phyloP scores from a whole-genome alignment of 1,140 invertebrate genomes.

The Mactra quadrangularis region DNA sequence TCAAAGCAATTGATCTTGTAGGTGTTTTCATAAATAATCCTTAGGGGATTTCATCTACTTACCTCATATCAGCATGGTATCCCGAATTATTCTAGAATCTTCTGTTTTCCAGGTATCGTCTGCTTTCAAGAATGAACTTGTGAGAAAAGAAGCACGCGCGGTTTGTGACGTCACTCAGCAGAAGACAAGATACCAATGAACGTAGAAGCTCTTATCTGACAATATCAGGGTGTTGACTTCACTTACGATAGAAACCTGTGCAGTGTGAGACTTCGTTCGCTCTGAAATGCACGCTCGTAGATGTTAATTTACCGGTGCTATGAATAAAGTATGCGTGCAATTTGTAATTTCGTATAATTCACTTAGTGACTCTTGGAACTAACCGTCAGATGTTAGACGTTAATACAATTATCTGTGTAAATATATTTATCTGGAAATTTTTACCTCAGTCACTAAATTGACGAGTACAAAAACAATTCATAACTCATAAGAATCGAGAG shows the following conservation, averaged over 20 bases:
- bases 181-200: conserved; percentile 43
- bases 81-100: conserved; percentile 1
- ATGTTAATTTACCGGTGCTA: not conserved
- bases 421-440: not conserved
- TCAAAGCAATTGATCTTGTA: conserved; percentile 4
- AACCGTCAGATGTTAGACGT: not conserved
- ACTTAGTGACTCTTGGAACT: not conserved
- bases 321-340: not conserved
- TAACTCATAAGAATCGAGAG: not conserved
- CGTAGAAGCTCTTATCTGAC: conserved; percentile 48
- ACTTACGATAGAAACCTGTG: conserved; percentile 13
- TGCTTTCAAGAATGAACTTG: not conserved
- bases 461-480: not conserved
- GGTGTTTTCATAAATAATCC: conserved; percentile 12
- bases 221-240: conserved; percentile 60
- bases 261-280: not conserved
- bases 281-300: not conserved
- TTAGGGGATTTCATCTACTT: conserved; percentile 2
- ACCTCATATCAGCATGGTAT: not conserved
- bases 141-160: conserved; percentile 27
- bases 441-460: not conserved
- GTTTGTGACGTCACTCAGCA: conserved; percentile 48
- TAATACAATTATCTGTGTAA: not conserved
- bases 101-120: conserved; percentile 47
- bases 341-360: not conserved